Evolutionary conservation across 2,888 invertebrate genomes (phyloP), one percentile per base, ranked within the genome.

Genomic region (Tenthredo distinguenda): DNA sequence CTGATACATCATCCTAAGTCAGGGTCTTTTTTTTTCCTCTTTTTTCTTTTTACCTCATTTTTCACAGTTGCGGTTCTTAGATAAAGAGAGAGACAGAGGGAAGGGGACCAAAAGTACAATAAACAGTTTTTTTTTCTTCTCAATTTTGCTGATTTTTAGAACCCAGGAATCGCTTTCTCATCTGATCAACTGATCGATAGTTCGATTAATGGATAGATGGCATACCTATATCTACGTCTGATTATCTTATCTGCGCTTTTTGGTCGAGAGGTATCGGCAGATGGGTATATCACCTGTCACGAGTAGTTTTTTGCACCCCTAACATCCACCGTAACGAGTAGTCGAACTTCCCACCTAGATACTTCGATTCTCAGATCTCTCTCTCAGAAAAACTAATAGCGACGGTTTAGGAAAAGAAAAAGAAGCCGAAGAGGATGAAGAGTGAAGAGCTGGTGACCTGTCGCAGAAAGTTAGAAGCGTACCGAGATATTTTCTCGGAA

Each of bases 401-500:
- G 26, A 62, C 12, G 26, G 18, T 18, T 34, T 10, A 40, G 37
- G 5, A 7, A 18, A 34, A 34, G 40, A 40, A 21, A 72, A 72
- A 72, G 40, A 40, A 40, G n/a, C 2, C 7, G 31, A 34, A 10
- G 34, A 15, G 40, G 37, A 12, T 37, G 10, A 55, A 55, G 26
- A 47, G n/a, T n/a, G n/a, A 31, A 18, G 3, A 47, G 43, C 34
- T 77, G 55, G 47, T 31, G 55, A 77, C n/a, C 77, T 77, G 77
- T 77, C 77, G 55, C 77, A 55, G 50, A 77, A 77, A 40, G 26
- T 40, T 21, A 21, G 74, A 31, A 26, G 1, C 71, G 74, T 10
- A 26, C 43, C 10, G 40, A 43, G 72, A 71, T 68, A 74, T 77
- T 65, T 81, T 81, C 81, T 40, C 26, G 62, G 81, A 81, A 81